These are phyloP conservation scores for Psammodynastes pulverulentus DNA, from an alignment of 2,113 vertebrate genomes.

Conservation along the genomic window DNA sequence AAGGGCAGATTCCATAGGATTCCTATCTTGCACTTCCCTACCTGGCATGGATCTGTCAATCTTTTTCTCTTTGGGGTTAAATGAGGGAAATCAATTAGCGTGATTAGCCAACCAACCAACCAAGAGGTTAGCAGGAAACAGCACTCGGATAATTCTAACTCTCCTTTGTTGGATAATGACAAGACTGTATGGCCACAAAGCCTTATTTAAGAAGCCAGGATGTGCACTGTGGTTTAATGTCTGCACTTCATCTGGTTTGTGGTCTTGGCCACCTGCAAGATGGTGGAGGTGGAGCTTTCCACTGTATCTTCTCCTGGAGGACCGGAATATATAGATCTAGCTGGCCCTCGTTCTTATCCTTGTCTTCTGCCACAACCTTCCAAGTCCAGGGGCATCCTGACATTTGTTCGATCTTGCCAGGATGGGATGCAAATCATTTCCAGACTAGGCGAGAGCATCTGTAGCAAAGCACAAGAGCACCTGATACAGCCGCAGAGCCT, in stretches of 20 bases:
- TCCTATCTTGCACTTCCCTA: neutral
- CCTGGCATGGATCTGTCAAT: neutral
- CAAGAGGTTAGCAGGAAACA: neutral
- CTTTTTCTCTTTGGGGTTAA: neutral
- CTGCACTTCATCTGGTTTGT: neutral
- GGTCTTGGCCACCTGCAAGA: neutral
- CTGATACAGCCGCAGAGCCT: neutral
- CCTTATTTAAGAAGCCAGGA: neutral
- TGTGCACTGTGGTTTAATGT: neutral
- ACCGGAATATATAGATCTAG: neutral
- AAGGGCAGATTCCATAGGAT: neutral
- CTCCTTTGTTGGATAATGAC: neutral
- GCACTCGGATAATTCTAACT: neutral
- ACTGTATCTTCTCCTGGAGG: neutral
- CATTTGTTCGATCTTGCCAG: neutral
- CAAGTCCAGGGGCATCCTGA: neutral
- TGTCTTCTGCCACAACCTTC: neutral
- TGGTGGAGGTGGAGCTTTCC: neutral
- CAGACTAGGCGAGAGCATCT: neutral
- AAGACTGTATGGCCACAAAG: neutral
- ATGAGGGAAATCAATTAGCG: neutral
- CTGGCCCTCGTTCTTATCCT: neutral
- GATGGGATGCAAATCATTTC: neutral
- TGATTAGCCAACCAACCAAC: neutral
- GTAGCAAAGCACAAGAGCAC: neutral